Evolutionary conservation across 2,888 invertebrate genomes (phyloP).

Genomic region (Hydriomena furcata): DNA sequence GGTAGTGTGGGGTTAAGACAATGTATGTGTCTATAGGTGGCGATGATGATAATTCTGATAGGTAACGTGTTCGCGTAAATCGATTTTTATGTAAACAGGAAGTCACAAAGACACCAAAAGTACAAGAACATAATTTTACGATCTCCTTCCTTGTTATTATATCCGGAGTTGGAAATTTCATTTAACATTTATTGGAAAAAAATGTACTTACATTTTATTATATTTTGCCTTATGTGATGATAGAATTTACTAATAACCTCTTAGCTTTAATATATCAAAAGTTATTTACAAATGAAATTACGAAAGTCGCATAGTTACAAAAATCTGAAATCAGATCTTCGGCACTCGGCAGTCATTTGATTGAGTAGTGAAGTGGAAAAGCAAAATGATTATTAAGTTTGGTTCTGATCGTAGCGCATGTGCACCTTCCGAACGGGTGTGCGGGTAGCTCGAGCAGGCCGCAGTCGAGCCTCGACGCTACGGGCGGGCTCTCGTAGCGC

Average conservation of each 20-base stretch:
- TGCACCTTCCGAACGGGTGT: conserved; percentile 46
- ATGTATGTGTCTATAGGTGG: neutral
- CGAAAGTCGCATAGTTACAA: conserved; percentile 9
- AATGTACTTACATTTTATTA: conserved; percentile 10
- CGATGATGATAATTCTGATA: neutral
- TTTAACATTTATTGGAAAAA: conserved; percentile 30
- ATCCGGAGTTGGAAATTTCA: conserved; percentile 40
- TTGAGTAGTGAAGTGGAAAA: conserved; percentile 48
- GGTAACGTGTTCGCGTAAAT: neutral
- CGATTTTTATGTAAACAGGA: conserved; percentile 7
- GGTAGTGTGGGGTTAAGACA: too few species aligned
- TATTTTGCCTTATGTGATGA: conserved; percentile 5
- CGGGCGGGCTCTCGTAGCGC: conserved; percentile 36
- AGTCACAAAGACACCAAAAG: conserved; percentile 19
- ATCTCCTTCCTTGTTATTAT: conserved; percentile 36
- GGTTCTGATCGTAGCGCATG: conserved; percentile 63
- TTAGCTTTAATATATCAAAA: neutral
- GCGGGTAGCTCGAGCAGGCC: conserved; percentile 35
- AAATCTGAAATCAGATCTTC: conserved; percentile 39
- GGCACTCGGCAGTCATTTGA: conserved; percentile 39
- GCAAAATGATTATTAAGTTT: conserved; percentile 52
- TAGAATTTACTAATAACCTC: neutral
- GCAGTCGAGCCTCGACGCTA: conserved; percentile 59
- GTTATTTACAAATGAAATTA: neutral
- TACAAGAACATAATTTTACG: conserved; percentile 23